Evolutionary conservation across 2,888 invertebrate genomes (phyloP).

Genomic region (Rhagonycha fulva): DNA sequence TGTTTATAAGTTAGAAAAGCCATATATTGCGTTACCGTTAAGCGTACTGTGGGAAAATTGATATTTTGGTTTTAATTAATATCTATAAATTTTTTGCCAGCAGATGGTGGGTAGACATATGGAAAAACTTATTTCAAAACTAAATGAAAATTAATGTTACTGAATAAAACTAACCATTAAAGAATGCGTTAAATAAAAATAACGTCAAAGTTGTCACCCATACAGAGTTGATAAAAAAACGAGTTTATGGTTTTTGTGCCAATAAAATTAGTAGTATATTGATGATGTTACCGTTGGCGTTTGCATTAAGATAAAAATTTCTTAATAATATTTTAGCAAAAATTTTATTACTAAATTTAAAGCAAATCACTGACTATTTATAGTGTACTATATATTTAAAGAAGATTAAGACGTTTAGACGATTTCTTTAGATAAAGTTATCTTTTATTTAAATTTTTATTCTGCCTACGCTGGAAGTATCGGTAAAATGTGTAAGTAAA

Average conservation of each 20-base stretch:
- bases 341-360: not conserved
- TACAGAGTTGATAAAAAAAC: not conserved
- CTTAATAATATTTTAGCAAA: not conserved
- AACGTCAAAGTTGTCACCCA: not conserved
- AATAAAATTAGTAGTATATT: not conserved
- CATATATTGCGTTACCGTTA: constrained; percentile 3
- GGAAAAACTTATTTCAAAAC: not conserved
- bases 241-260: not conserved
- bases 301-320: not conserved
- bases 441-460: not conserved
- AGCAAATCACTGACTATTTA: not conserved
- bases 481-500: not conserved
- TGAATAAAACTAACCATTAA: not conserved
- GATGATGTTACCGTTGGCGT: not conserved
- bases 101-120: constrained; percentile 1
- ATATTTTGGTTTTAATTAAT: not conserved
- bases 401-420: not conserved
- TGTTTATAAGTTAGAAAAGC: constrained; percentile 3
- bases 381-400: not conserved
- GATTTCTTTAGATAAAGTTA: not conserved
- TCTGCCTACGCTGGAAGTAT: not conserved
- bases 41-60: not conserved
- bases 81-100: constrained; percentile 2
- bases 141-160: constrained; percentile 3
- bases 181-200: not conserved